Conservation (phyloP, 2,113 vertebrate species). For the Amphilophus citrinellus region DNA sequence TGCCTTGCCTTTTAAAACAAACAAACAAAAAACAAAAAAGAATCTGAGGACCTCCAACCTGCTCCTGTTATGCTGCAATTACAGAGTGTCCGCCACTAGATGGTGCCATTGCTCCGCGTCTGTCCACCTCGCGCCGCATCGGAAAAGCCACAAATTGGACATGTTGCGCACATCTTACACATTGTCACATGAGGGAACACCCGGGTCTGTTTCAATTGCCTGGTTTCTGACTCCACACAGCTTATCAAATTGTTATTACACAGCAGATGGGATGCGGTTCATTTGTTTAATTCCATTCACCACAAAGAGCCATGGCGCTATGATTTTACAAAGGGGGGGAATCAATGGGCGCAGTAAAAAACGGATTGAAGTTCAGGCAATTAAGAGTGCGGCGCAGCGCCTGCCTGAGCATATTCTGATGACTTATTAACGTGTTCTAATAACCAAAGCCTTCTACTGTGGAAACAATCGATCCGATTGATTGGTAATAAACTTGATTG, state of each 20-base stretch:
- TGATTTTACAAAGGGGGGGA: slow-evolving; percentile 16
- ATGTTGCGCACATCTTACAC: slow-evolving; percentile 52
- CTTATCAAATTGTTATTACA: slow-evolving; percentile 76
- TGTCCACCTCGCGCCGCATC: fast-evolving
- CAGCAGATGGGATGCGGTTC: slow-evolving; percentile 70
- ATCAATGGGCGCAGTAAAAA: slow-evolving; percentile 60
- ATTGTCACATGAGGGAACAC: slow-evolving; percentile 34
- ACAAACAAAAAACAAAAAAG: too few relatives aligned
- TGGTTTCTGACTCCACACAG: slow-evolving; percentile 44
- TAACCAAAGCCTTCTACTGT: slow-evolving; percentile 33
- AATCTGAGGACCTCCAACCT: background rate
- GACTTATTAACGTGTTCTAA: slow-evolving; percentile 66
- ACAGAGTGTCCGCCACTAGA: background rate
- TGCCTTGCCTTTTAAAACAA: too few relatives aligned
- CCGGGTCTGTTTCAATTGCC: slow-evolving; percentile 49
- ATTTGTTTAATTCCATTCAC: slow-evolving; percentile 66
- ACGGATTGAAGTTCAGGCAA: slow-evolving; percentile 62
- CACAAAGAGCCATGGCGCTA: slow-evolving; percentile 30
- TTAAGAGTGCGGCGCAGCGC: slow-evolving; percentile 56
- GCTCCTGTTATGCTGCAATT: background rate
- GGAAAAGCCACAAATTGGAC: slow-evolving; percentile 33
- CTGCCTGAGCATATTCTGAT: slow-evolving; percentile 54
- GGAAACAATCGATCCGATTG: slow-evolving; percentile 54
- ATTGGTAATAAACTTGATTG: slow-evolving; percentile 67
- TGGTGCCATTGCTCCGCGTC: slow-evolving; percentile 54